Base-by-base conservation (phyloP, 2,888 invertebrate species). In the Pyrrhosoma nymphula region DNA sequence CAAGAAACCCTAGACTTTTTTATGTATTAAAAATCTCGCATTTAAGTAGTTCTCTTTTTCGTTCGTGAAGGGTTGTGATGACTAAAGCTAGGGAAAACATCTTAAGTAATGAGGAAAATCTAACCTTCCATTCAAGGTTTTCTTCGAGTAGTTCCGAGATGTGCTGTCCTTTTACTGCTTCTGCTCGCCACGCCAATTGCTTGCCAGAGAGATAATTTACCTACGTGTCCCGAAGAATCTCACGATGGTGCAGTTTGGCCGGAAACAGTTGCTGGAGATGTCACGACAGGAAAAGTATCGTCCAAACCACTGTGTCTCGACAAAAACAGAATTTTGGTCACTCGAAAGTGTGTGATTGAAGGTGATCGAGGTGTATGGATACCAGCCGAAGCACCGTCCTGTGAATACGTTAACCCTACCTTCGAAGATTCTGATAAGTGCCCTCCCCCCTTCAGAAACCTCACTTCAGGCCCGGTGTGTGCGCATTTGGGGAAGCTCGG, bases 361-460 rank as follows among this genome's bases (percentile, higher is more conserved):
- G 93, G 75, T 23, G 55, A n/a, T 12, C n/a, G 16, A 16, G 93
- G 69, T 0, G 10, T n/a, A 26, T 93, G 93, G 93, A 26, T 69
- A 20, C 93, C 93, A 12, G 6, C 69, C 14, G 2, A n/a, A 16
- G 47, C 93, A 23, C 93, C 93, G 0, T 18, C 69, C 3, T 93
- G 93, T 26, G 75, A 26, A 14, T 69, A 75, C 69, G 47, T 93
- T 12, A 69, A 93, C 20, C 93, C 93, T 0, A 93, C 47, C 30
- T 93, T 30, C 69, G 93, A 93, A 26, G 69, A 93, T 10, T 12
- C 69, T 12, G 93, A 93, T 47, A 93, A 93, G 47, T 93, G 93
- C n/a, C 93, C 93, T 4, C 93, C 93, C 26, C 93, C 93, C 4
- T 93, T 93, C n/a, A 93, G n/a, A n/a, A 93, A 93, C 93, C 47